These are phyloP conservation scores for Metopia argyrocephala DNA, from an alignment of 2,888 invertebrate species.

Conservation along the genomic window DNA sequence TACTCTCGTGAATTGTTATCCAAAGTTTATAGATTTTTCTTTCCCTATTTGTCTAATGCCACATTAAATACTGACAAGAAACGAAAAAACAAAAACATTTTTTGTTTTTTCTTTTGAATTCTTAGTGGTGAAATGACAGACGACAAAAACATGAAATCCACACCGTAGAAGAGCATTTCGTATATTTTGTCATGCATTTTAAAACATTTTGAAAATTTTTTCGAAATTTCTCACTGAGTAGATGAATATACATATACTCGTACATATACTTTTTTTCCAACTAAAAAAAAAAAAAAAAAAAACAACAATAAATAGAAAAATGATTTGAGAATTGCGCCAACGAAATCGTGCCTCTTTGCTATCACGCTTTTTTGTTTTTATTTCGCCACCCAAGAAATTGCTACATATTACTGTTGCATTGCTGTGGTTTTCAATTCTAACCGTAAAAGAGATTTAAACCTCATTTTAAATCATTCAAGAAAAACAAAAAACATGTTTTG, in stretches of 20 bases:
- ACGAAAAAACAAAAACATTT: slow-evolving; percentile 51
- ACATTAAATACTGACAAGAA: slow-evolving; percentile 22
- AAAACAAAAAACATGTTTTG: not conserved
- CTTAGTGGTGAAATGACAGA: slow-evolving; percentile 32
- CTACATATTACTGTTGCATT: not conserved
- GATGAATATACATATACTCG: not conserved
- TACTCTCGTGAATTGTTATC: too few relatives aligned
- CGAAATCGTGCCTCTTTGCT: slow-evolving; percentile 41
- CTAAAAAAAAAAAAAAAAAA: too few relatives aligned
- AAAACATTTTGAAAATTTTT: not conserved
- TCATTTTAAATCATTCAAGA: not conserved
- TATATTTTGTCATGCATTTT: not conserved
- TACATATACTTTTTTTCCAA: not conserved
- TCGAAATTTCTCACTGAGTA: not conserved
- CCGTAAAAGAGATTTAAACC: not conserved
- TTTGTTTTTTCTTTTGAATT: too few relatives aligned
- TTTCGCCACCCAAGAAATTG: not conserved
- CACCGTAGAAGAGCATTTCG: not conserved
- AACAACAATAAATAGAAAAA: too few relatives aligned
- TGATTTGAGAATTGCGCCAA: slow-evolving; percentile 46
- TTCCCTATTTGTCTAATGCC: not conserved
- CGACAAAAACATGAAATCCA: slow-evolving; percentile 23
- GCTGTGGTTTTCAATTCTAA: not conserved
- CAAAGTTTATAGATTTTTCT: not conserved
- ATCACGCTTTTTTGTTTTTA: not conserved